Conservation (phyloP, 2,888 invertebrate genomes). For the Drosophila pseudotalamancana region DNA sequence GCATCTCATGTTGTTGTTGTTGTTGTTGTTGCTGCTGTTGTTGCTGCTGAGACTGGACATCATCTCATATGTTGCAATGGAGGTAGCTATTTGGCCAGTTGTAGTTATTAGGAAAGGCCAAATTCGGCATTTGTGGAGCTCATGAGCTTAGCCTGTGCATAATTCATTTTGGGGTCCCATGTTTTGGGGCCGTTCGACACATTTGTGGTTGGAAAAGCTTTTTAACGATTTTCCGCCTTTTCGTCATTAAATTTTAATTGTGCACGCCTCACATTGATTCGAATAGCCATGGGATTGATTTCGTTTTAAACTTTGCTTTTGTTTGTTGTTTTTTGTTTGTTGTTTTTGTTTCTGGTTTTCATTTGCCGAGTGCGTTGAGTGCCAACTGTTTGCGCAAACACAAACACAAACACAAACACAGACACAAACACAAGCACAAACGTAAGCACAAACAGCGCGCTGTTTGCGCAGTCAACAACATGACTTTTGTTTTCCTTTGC, state of each 20-base stretch:
- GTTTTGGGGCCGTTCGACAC: slow-evolving; percentile 29
- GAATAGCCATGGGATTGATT: slow-evolving; percentile 37
- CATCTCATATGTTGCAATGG: slow-evolving; percentile 68
- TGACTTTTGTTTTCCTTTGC: slow-evolving; percentile 75
- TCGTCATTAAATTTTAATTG: slow-evolving; percentile 78
- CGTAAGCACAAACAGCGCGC: slow-evolving; percentile 48
- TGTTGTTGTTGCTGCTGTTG: slow-evolving; percentile 12
- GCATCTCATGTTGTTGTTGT: background rate
- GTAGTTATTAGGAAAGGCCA: slow-evolving; percentile 70
- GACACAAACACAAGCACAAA: slow-evolving; percentile 69
- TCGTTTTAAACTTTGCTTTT: slow-evolving; percentile 13
- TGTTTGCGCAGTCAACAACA: slow-evolving; percentile 63
- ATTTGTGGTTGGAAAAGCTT: slow-evolving; percentile 29
- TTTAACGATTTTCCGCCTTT: slow-evolving; percentile 71
- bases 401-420: slow-evolving; percentile 44
- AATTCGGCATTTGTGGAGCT: slow-evolving; percentile 68
- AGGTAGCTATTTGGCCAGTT: slow-evolving; percentile 47
- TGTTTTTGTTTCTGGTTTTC: slow-evolving; percentile 16
- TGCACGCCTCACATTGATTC: slow-evolving; percentile 40
- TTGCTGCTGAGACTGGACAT: slow-evolving; percentile 46
- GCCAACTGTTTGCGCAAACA: slow-evolving; percentile 77
- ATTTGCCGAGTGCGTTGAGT: slow-evolving; percentile 53
- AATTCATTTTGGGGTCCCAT: slow-evolving; percentile 59
- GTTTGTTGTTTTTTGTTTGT: background rate
- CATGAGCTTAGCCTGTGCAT: slow-evolving; percentile 56